These are phyloP conservation scores for Aphelocoma californica DNA, from an alignment of 2,797 vertebrate genomes.

Conservation along the genomic window DNA sequence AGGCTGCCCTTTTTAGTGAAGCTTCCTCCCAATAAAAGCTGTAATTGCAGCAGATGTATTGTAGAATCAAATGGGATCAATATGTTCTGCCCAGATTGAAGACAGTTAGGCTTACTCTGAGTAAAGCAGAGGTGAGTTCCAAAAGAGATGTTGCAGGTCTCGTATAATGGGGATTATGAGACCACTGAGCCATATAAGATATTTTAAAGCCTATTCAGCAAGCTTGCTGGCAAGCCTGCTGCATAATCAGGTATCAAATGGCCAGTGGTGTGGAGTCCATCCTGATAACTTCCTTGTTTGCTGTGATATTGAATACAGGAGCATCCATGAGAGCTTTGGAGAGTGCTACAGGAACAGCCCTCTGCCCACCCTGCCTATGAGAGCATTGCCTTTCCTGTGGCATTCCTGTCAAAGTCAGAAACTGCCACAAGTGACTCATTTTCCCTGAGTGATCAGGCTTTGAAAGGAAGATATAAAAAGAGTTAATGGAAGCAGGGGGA, in stretches of 20 bases:
- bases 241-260: slow-evolving; percentile 22
- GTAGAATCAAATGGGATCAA: slow-evolving; percentile 37
- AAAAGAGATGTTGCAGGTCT: slow-evolving; percentile 51
- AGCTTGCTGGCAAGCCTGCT: slow-evolving; percentile 17
- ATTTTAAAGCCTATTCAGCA: slow-evolving; percentile 56
- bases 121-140: slow-evolving; percentile 28
- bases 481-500: slow-evolving; percentile 62
- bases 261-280: background rate
- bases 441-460: slow-evolving; percentile 28
- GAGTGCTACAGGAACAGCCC: background rate
- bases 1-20: background rate
- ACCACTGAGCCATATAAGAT: slow-evolving; percentile 36
- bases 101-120: background rate
- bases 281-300: background rate
- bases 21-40: slow-evolving; percentile 6
- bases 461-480: slow-evolving; percentile 55
- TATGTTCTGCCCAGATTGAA: slow-evolving; percentile 39
- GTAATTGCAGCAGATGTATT: background rate
- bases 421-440: background rate
- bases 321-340: background rate
- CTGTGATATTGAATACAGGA: background rate
- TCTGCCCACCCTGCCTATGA: background rate
- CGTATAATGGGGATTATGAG: slow-evolving; percentile 47
- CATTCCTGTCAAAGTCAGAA: background rate
- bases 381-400: background rate